Evolutionary conservation across 2,113 vertebrate genomes (phyloP).

Genomic region (Notechis scutatus): DNA sequence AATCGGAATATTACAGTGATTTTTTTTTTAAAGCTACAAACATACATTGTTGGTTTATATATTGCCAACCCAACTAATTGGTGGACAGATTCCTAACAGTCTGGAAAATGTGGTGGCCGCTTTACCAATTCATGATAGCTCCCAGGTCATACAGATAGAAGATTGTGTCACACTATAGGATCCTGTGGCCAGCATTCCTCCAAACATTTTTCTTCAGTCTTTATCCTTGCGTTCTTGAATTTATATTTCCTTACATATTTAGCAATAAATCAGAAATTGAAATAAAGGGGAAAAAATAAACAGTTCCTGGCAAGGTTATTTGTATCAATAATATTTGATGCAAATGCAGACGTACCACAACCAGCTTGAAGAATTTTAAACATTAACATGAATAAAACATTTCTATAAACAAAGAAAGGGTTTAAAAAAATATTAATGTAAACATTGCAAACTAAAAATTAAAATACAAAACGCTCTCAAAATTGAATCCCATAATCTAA

Average conservation of each 20-base stretch:
- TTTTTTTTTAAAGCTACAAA: no score
- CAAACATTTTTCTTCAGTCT: not conserved
- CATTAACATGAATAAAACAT: not conserved
- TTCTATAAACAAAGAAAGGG: not conserved
- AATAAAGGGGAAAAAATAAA: not conserved
- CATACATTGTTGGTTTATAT: no score
- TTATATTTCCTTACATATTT: not conserved
- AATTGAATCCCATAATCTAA: not conserved
- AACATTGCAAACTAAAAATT: not conserved
- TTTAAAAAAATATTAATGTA: not conserved
- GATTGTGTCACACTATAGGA: not conserved
- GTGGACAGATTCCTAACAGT: no score
- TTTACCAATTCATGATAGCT: not conserved
- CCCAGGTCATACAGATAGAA: not conserved
- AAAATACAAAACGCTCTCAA: not conserved
- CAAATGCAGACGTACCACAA: not conserved
- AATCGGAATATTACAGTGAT: no score
- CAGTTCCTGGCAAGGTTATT: not conserved
- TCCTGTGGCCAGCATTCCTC: not conserved
- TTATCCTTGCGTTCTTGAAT: not conserved
- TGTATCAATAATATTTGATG: not conserved
- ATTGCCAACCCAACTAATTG: no score
- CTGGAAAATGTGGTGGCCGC: no score
- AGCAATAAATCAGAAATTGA: not conserved
- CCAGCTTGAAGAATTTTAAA: not conserved